phyloP scores from a whole-genome alignment of 2,797 vertebrate genomes.

The Atherinosoma microstoma region DNA sequence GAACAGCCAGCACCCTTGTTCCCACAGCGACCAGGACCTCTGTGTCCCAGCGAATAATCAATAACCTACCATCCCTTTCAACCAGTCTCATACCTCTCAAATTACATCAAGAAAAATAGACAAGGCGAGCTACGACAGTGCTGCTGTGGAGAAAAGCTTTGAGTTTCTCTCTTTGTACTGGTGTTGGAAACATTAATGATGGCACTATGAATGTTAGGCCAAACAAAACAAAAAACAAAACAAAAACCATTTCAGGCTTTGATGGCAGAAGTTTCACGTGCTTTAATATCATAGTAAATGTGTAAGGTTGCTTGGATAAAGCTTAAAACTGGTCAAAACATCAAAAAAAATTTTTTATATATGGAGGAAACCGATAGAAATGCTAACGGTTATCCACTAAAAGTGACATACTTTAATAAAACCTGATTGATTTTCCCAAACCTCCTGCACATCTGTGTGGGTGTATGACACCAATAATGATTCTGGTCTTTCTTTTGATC shows the following conservation, averaged over 20 bases:
- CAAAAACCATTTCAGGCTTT: neutral
- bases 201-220: neutral
- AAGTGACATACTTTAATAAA: constrained; percentile 46
- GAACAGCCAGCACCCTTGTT: constrained; percentile 73
- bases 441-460: constrained; percentile 22
- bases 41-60: constrained; percentile 76
- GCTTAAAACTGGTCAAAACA: neutral
- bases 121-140: neutral
- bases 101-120: constrained; percentile 60
- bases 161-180: constrained; percentile 17
- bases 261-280: neutral
- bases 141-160: constrained; percentile 19
- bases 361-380: too few species aligned
- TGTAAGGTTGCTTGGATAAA: neutral
- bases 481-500: constrained; percentile 40
- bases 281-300: constrained; percentile 1
- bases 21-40: constrained; percentile 71
- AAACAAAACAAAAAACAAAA: neutral
- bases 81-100: constrained; percentile 47
- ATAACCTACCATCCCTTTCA: constrained; percentile 64
- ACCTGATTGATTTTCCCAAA: constrained; percentile 36
- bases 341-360: too few species aligned
- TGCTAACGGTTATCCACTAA: constrained; percentile 17
- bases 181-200: constrained; percentile 12
- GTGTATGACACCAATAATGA: constrained; percentile 19